phyloP scores from a whole-genome alignment of 1,140 invertebrate species.

The Eueides isabella region DNA sequence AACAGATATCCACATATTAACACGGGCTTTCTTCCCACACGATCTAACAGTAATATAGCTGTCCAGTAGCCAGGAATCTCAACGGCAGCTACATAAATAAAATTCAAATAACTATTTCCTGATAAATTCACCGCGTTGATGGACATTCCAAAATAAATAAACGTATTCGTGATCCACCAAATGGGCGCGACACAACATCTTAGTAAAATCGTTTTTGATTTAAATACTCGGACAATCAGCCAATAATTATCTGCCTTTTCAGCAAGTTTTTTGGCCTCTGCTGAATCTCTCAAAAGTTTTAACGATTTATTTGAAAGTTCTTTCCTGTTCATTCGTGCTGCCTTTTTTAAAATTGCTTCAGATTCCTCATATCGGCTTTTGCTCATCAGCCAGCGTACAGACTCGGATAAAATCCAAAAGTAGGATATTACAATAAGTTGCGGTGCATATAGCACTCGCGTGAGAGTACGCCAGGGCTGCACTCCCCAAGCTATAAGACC shows the following conservation, averaged over 20 bases:
- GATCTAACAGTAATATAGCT: conserved; percentile 59
- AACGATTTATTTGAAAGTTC: conserved; percentile 83
- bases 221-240: conserved; percentile 82
- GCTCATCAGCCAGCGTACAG: conserved; percentile 90
- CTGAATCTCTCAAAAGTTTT: conserved; percentile 61
- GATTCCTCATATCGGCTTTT: conserved; percentile 84
- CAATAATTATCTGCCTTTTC: conserved; percentile 64
- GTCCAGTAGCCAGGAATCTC: conserved; percentile 89
- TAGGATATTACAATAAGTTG: conserved; percentile 86
- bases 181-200: conserved; percentile 86
- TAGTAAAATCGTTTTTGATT: conserved; percentile 83
- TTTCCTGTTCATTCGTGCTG: conserved; percentile 86
- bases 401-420: conserved; percentile 86
- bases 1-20: conserved; percentile 63
- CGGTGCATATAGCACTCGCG: conserved; percentile 87
- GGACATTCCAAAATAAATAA: conserved; percentile 92
- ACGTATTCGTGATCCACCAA: conserved; percentile 88
- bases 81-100: conserved; percentile 86
- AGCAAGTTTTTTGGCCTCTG: conserved; percentile 55
- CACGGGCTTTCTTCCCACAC: conserved; percentile 66
- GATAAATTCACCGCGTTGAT: conserved; percentile 90
- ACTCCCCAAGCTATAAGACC: conserved; percentile 88
- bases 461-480: conserved; percentile 87
- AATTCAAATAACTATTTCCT: conserved; percentile 87
- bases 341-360: conserved; percentile 83